Percentiles rank a stretch among this genome's conserved stretches.
These are phyloP conservation scores for Lathronympha strigana DNA, from an alignment of 2,888 invertebrate genomes.

Conservation along the genomic window DNA sequence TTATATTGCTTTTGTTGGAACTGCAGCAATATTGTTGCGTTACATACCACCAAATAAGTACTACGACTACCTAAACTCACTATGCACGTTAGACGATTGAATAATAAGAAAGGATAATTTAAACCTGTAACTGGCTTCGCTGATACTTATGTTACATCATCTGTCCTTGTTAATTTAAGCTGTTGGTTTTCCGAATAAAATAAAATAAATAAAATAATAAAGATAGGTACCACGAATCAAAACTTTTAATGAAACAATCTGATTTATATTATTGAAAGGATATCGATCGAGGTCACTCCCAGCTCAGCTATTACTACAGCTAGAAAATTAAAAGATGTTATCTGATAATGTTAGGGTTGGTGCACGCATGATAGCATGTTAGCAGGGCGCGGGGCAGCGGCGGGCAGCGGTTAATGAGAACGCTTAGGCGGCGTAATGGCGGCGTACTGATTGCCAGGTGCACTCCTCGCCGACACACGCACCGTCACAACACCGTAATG, in stretches of 20 bases:
- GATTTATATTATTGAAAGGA: constrained; percentile 25
- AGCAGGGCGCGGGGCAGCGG: constrained; percentile 53
- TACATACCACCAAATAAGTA: constrained; percentile 29
- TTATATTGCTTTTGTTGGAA: constrained; percentile 34
- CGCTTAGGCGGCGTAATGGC: constrained; percentile 70
- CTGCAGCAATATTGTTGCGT: constrained; percentile 30
- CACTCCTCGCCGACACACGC: constrained; percentile 57
- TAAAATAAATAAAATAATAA: no score
- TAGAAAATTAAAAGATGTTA: constrained; percentile 62
- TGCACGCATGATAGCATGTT: constrained; percentile 50
- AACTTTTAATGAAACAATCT: no score
- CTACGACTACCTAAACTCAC: constrained; percentile 16
- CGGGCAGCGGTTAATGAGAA: constrained; percentile 67
- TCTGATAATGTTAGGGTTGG: constrained; percentile 58
- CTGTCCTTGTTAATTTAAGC: no score
- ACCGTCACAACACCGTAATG: constrained; percentile 59
- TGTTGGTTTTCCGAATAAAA: no score
- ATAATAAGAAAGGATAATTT: no score
- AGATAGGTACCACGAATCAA: no score
- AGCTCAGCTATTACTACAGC: constrained; percentile 33
- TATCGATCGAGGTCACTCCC: constrained; percentile 22
- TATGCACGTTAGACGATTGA: constrained; percentile 9
- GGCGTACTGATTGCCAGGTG: constrained; percentile 64
- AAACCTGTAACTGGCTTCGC: no score
- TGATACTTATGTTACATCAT: no score